phyloP scores from a whole-genome alignment of 2,113 vertebrate species.

The Seriola rivoliana region DNA sequence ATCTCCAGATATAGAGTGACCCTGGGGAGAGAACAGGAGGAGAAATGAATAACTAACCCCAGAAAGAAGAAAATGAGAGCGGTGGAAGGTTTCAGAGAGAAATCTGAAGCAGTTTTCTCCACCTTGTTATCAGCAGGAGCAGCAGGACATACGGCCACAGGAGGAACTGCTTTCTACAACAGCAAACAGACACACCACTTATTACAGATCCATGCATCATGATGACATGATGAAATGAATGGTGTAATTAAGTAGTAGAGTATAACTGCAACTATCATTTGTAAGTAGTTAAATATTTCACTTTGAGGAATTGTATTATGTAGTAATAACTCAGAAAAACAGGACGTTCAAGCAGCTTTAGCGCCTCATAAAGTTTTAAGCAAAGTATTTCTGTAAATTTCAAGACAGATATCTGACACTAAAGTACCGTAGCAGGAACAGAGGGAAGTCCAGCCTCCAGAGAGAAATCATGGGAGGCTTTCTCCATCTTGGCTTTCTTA shows the following conservation, averaged over 20 bases:
- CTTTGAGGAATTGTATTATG: not conserved
- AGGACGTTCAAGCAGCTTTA: no score
- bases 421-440: slow-evolving; percentile 30
- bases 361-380: no score
- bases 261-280: not conserved
- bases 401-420: not conserved
- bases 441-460: slow-evolving; percentile 52
- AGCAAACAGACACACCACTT: slow-evolving; percentile 11
- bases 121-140: slow-evolving; percentile 73
- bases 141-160: slow-evolving; percentile 40
- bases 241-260: not conserved
- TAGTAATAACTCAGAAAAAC: no score
- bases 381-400: not conserved
- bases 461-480: slow-evolving; percentile 53
- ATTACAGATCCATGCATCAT: not conserved
- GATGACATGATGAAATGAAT: not conserved
- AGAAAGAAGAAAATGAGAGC: not conserved
- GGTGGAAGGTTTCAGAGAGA: not conserved
- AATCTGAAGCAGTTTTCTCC: slow-evolving; percentile 8
- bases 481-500: slow-evolving; percentile 69
- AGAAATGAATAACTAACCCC: not conserved
- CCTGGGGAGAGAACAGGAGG: slow-evolving; percentile 51
- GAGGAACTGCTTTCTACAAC: slow-evolving; percentile 32
- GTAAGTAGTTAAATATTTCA: not conserved
- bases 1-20: slow-evolving; percentile 61